These are phyloP conservation scores for Netelia fuscicornis DNA, from an alignment of 2,888 invertebrate genomes.

Conservation along the genomic window DNA sequence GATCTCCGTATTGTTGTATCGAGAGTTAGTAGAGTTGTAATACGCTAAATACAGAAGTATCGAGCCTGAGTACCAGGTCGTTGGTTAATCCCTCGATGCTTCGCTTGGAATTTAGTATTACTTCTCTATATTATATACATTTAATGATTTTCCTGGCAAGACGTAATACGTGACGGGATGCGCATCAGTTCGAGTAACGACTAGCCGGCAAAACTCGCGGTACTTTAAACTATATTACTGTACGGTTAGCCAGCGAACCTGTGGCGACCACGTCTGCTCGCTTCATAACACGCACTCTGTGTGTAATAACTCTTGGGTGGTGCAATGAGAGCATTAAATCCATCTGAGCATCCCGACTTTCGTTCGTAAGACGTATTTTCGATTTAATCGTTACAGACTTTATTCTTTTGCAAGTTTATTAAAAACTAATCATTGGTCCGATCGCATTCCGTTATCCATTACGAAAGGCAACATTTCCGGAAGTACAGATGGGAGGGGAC, in stretches of 20 bases:
- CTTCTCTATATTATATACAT: slow-evolving; percentile 41
- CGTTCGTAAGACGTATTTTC: slow-evolving; percentile 6
- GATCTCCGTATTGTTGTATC: slow-evolving; percentile 45
- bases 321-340: slow-evolving; percentile 3
- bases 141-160: slow-evolving; percentile 55
- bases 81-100: slow-evolving; percentile 30
- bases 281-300: slow-evolving; percentile 45
- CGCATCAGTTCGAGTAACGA: slow-evolving; percentile 38
- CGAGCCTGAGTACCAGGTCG: slow-evolving; percentile 32
- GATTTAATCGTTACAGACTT: slow-evolving; percentile 36
- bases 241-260: slow-evolving; percentile 35
- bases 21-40: slow-evolving; percentile 46
- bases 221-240: slow-evolving; percentile 50
- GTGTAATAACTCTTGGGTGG: slow-evolving; percentile 25
- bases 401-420: not conserved
- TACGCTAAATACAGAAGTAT: slow-evolving; percentile 30
- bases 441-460: not conserved
- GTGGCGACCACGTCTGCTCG: slow-evolving; percentile 42
- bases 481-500: not conserved
- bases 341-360: not conserved
- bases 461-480: not conserved
- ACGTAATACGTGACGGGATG: slow-evolving; percentile 63
- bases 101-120: slow-evolving; percentile 63
- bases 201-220: slow-evolving; percentile 42
- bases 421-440: not conserved